Percentiles rank a stretch among this genome's conserved stretches.
phyloP scores from a whole-genome alignment of 2,888 invertebrate species.

The Troilus luridus region DNA sequence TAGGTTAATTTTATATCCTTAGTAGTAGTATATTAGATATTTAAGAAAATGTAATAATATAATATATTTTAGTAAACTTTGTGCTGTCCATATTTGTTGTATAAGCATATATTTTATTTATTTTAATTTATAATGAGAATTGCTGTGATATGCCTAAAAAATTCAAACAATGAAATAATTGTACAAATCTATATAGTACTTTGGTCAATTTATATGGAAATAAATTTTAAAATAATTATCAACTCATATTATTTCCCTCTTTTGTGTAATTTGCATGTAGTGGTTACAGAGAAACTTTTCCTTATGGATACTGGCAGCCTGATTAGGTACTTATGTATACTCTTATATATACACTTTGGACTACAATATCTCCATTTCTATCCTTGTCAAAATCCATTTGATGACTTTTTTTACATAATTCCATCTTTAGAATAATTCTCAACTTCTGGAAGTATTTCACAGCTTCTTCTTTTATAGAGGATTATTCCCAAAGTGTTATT shows the following conservation, averaged over 20 bases:
- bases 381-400: no score
- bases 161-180: background rate
- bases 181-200: background rate
- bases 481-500: no score
- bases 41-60: background rate
- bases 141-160: background rate
- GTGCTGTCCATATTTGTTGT: background rate
- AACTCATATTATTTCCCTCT: background rate
- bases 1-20: background rate
- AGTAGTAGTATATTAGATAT: background rate
- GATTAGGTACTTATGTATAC: no score
- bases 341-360: no score
- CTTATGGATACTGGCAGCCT: no score
- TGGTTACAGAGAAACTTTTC: no score
- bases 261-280: no score
- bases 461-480: no score
- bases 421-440: no score
- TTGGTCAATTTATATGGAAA: background rate
- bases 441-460: no score
- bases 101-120: background rate
- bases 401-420: no score
- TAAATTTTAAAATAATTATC: background rate
- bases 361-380: no score
- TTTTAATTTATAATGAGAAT: background rate
- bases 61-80: slow-evolving; percentile 5